Conservation (phyloP, 1,140 invertebrate genomes). For the Littorina saxatilis region DNA sequence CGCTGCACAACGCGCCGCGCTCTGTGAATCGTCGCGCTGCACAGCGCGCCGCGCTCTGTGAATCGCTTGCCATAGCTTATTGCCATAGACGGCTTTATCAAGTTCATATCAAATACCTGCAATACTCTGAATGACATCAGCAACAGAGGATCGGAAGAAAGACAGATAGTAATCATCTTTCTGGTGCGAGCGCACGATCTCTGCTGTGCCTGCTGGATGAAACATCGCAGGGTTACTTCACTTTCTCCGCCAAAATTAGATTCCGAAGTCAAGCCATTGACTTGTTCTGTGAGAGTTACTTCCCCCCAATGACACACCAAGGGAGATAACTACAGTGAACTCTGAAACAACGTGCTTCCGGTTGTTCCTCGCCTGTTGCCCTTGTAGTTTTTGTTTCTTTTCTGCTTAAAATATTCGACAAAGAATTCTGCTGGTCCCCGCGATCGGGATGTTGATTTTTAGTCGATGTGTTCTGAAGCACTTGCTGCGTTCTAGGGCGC, state of each 20-base stretch:
- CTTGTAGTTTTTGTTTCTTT: background rate
- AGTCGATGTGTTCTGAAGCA: background rate
- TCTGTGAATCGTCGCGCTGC: too few species aligned
- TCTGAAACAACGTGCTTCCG: too few species aligned
- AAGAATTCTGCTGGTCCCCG: background rate
- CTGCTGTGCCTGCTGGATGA: constrained; percentile 40
- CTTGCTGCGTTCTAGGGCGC: background rate
- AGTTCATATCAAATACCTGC: constrained; percentile 41
- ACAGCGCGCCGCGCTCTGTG: too few species aligned
- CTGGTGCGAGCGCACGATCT: constrained; percentile 49
- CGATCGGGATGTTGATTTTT: background rate
- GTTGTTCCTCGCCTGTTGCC: too few species aligned
- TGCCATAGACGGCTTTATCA: too few species aligned
- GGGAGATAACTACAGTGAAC: too few species aligned
- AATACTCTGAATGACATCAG: constrained; percentile 38
- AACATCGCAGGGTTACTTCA: too few species aligned
- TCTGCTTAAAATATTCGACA: background rate
- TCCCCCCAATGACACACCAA: too few species aligned
- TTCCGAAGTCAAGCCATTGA: too few species aligned
- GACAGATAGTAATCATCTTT: constrained; percentile 45
- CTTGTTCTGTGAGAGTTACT: too few species aligned
- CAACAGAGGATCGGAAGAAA: constrained; percentile 35
- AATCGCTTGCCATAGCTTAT: too few species aligned
- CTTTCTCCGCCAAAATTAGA: background rate
- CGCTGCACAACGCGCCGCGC: too few species aligned